Percentiles rank a stretch among this genome's conserved stretches.
phyloP scores from a whole-genome alignment of 2,113 vertebrate species.

The Epinephelus fuscoguttatus region DNA sequence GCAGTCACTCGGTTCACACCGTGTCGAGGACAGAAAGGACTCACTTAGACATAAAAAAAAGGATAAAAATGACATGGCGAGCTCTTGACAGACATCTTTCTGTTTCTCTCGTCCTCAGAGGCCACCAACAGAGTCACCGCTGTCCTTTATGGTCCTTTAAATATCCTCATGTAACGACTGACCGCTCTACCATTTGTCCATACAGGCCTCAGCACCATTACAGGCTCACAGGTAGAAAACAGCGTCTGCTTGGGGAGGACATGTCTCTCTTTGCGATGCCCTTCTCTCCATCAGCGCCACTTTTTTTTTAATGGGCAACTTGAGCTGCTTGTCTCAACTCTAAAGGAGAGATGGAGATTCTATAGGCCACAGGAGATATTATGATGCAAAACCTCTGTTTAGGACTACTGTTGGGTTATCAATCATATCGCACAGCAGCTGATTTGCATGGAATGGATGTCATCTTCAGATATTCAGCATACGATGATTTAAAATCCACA shows the following conservation, averaged over 20 bases:
- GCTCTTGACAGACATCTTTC: slow-evolving; percentile 37
- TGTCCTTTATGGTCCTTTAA: slow-evolving; percentile 43
- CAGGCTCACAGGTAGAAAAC: slow-evolving; percentile 21
- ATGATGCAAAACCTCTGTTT: slow-evolving; percentile 6
- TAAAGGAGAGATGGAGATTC: neutral
- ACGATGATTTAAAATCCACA: slow-evolving; percentile 32
- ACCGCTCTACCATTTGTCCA: slow-evolving; percentile 18
- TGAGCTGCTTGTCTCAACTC: slow-evolving; percentile 23
- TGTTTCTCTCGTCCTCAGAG: slow-evolving; percentile 33
- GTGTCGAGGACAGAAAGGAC: slow-evolving; percentile 33
- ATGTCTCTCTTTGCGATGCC: neutral
- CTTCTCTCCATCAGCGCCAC: neutral
- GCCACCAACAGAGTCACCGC: slow-evolving; percentile 24
- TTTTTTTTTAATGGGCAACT: neutral
- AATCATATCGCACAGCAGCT: slow-evolving; percentile 14
- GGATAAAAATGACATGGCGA: slow-evolving; percentile 18
- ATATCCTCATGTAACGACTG: neutral
- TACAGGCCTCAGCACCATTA: slow-evolving; percentile 17
- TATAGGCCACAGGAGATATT: neutral
- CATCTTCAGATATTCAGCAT: slow-evolving; percentile 34
- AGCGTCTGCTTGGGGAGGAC: slow-evolving; percentile 9
- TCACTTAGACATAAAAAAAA: slow-evolving; percentile 9
- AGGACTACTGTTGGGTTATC: slow-evolving; percentile 12
- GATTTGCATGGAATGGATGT: slow-evolving; percentile 27
- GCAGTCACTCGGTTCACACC: slow-evolving; percentile 51